Percentiles rank a stretch among this genome's conserved stretches.
Conservation (phyloP, 1,140 invertebrate species). For the Camponotus floridanus region DNA sequence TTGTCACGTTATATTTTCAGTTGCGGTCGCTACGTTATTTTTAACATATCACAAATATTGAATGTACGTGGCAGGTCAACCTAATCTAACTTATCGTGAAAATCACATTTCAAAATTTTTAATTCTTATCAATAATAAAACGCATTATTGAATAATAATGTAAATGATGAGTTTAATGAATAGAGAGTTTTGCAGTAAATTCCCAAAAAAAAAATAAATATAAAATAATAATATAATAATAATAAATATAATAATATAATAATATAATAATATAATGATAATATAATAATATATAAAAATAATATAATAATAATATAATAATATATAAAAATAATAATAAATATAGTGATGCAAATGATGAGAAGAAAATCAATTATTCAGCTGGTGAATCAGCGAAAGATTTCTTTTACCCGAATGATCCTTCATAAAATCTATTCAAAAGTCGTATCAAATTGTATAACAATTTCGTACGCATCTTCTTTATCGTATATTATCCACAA, state of each 20-base stretch:
- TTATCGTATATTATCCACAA: neutral
- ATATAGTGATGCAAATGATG: neutral
- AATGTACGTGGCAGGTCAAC: neutral
- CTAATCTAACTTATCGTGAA: neutral
- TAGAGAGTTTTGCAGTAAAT: no score
- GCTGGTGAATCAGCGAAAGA: neutral
- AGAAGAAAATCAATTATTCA: neutral
- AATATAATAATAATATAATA: no score
- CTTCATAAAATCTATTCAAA: neutral
- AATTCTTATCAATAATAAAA: neutral
- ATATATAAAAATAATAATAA: neutral
- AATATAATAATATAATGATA: no score
- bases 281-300: neutral
- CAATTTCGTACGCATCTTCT: neutral
- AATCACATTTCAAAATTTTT: neutral
- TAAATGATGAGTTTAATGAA: no score
- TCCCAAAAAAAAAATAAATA: no score
- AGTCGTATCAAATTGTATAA: neutral
- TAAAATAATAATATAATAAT: no score
- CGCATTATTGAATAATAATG: no score
- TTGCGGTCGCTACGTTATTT: neutral
- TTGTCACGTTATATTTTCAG: neutral
- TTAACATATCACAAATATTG: no score
- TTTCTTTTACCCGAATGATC: neutral
- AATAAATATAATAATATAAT: no score